phyloP scores from a whole-genome alignment of 2,888 invertebrate genomes.

The Chrysotoxum bicinctum region DNA sequence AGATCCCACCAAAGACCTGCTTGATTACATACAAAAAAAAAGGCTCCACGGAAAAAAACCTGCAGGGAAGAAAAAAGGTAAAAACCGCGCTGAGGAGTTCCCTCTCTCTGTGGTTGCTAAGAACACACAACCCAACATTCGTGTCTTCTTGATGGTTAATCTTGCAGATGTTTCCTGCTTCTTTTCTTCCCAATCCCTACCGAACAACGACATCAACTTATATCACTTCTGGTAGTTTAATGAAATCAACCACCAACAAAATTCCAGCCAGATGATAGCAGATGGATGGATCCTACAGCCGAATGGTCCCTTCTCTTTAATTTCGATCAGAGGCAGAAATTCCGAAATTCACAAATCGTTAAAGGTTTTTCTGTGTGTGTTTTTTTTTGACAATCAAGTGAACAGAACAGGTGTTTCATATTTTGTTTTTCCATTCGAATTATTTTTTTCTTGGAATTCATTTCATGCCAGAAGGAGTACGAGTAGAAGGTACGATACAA shows the following conservation, averaged over 20 bases:
- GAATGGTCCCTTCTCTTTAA: conserved; percentile 41
- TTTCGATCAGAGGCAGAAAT: conserved; percentile 1
- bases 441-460: conserved; percentile 32
- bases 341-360: conserved; percentile 32
- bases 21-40: conserved; percentile 8
- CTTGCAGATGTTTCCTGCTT: conserved; percentile 47
- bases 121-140: neutral
- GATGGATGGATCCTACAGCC: conserved; percentile 28
- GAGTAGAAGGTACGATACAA: too few relatives aligned
- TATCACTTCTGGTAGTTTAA: conserved; percentile 42
- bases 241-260: conserved; percentile 33
- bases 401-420: conserved; percentile 32
- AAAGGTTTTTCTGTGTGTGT: conserved; percentile 1
- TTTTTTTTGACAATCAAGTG: neutral
- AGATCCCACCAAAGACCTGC: conserved; percentile 38
- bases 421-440: neutral
- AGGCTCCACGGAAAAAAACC: neutral
- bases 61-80: neutral
- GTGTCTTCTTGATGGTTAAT: conserved; percentile 39
- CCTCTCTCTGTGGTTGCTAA: neutral
- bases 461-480: neutral
- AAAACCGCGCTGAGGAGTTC: conserved; percentile 22
- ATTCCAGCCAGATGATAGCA: conserved; percentile 15
- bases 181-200: neutral
- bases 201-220: neutral